Evolutionary conservation across 2,888 invertebrate genomes (phyloP).

Genomic region (Chaitophorus viminalis): DNA sequence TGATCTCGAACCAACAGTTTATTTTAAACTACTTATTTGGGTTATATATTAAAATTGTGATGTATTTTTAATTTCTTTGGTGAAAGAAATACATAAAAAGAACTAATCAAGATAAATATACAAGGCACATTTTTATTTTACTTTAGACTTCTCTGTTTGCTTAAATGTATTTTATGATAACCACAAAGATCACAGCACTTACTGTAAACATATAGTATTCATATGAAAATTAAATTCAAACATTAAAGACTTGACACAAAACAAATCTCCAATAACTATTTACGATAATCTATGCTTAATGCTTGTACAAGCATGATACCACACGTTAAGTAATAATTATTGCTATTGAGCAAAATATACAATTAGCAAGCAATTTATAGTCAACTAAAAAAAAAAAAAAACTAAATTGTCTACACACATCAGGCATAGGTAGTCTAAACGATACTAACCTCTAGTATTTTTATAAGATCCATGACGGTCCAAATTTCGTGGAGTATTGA

Average conservation of each 20-base stretch:
- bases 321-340: slow-evolving; percentile 9
- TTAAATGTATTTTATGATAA: too few species aligned
- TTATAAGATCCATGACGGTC: slow-evolving; percentile 88
- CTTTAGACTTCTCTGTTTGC: too few species aligned
- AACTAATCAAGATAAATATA: too few species aligned
- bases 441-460: slow-evolving; percentile 82
- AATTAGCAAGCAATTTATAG: slow-evolving; percentile 46
- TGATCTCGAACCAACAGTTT: too few species aligned
- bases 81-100: too few species aligned
- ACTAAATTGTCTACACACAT: slow-evolving; percentile 33
- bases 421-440: background rate
- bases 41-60: too few species aligned
- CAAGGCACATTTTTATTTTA: too few species aligned
- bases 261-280: background rate
- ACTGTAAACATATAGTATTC: background rate
- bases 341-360: slow-evolving; percentile 55
- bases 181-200: too few species aligned
- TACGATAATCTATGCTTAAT: background rate
- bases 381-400: slow-evolving; percentile 13
- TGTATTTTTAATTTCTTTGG: too few species aligned
- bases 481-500: slow-evolving; percentile 77
- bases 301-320: too few species aligned
- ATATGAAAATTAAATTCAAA: background rate
- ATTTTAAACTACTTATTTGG: too few species aligned
- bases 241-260: background rate